phyloP scores from a whole-genome alignment of 2,797 vertebrate species.

The Rhynchonycteris naso region DNA sequence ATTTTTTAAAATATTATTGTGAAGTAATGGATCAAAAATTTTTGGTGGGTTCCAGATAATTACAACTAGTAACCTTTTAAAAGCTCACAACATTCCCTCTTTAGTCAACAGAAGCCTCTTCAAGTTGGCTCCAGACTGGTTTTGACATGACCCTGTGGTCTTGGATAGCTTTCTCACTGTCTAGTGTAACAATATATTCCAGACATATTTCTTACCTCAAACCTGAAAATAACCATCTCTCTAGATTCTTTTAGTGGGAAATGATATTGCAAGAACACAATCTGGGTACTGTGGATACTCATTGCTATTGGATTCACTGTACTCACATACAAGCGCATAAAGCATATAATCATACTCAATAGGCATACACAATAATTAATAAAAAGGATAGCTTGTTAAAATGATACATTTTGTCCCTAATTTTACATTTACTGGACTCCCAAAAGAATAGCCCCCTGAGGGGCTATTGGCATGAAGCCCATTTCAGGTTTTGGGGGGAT shows the following conservation, averaged over 20 bases:
- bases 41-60: slow-evolving; percentile 21
- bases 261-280: not conserved
- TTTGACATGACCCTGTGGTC: not conserved
- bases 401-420: not conserved
- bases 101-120: not conserved
- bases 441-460: not conserved
- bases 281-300: not conserved
- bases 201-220: not conserved
- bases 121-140: not conserved
- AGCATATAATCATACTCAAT: not conserved
- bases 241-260: not conserved
- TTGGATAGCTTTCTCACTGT: not conserved
- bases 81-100: not conserved
- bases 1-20: not conserved
- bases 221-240: not conserved
- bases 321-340: not conserved
- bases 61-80: not conserved
- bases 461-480: not conserved
- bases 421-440: not conserved
- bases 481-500: not conserved
- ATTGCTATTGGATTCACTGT: not conserved
- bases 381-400: not conserved
- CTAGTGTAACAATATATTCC: not conserved
- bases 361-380: not conserved
- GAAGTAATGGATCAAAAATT: not conserved